Base-by-base conservation (phyloP, 2,113 vertebrate genomes). In the Grus americana region DNA sequence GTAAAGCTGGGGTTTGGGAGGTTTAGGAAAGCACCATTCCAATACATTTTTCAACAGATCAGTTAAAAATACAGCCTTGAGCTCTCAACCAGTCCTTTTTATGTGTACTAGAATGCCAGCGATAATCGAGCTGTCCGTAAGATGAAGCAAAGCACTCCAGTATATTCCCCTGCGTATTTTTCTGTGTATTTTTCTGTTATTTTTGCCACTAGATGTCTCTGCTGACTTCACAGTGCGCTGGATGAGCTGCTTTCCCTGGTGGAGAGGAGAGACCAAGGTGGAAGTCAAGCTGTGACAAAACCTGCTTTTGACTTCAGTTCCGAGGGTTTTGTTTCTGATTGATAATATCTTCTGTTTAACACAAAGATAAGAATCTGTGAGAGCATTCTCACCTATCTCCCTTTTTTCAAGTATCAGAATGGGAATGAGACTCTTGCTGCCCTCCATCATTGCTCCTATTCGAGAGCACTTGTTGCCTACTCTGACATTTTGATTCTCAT, bases 181-280 rank as follows among this genome's bases (percentile, higher is more conserved):
- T 18, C 2, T 6, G 52, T 12, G 2, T 18, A 46, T 63, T 71
- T 71, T 34, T 20, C 2, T 6, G 61, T 14, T 57, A 9, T 44
- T 93, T 94, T 93, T 92, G 88, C 97, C 93, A 89, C 95, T 96
- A 95, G 96, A 81, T 95, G 95, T 97, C 97, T 62, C 97, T 87
- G 76, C 61, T 86, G 92, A 65, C 80, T 22, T 88, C 81, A 12
- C 30, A 4, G 65, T 59, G 34, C 0, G 3, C 24, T 4, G 40
- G 16, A 12, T 29, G 18, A 87, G 66, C 29, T 0, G 2, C 54
- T 61, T 32, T 52, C 54, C 49, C 32, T 54, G 61, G 22, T 22
- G 15, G 88, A 38, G 30, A 22, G 55, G 22, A 72, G 63, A 66
- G 11, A 30, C 7, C 24, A 6, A 47, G n/a, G 27, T 61, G 73